Percentiles rank a stretch among this genome's conserved stretches.
Conservation (phyloP, 2,888 invertebrate genomes). For the Lacanobia wlatinum region DNA sequence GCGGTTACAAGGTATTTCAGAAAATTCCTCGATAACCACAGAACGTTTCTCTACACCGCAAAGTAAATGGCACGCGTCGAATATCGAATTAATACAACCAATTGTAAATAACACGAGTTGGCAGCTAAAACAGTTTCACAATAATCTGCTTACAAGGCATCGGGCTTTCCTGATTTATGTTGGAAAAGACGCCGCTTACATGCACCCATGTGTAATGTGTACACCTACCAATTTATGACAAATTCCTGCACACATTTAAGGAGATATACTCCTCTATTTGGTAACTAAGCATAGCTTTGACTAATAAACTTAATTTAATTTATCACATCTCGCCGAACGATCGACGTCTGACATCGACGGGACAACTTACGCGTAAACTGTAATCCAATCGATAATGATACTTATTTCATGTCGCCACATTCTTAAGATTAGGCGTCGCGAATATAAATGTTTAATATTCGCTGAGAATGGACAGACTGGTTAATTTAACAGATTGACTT, state of each 20-base stretch:
- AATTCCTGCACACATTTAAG: conserved; percentile 73
- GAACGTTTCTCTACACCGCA: conserved; percentile 53
- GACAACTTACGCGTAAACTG: conserved; percentile 67
- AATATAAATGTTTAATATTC: conserved; percentile 68
- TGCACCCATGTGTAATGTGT: conserved; percentile 16
- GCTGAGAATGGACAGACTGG: conserved; percentile 56
- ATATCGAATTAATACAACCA: conserved; percentile 61
- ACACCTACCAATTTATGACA: conserved; percentile 65
- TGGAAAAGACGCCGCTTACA: conserved; percentile 41
- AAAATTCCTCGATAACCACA: conserved; percentile 48
- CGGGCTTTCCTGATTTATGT: conserved; percentile 33
- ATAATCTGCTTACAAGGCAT: conserved; percentile 54
- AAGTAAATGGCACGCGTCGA: conserved; percentile 60
- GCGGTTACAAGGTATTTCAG: conserved; percentile 46
- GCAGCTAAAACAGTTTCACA: conserved; percentile 60
- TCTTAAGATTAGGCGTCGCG: conserved; percentile 67
- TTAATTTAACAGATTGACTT: conserved; percentile 40
- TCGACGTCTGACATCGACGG: conserved; percentile 69
- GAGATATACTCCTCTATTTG: conserved; percentile 70
- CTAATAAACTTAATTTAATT: conserved; percentile 68
- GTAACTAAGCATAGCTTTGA: conserved; percentile 60
- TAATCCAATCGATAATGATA: conserved; percentile 68
- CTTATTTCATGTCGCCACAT: conserved; percentile 69
- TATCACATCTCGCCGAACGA: conserved; percentile 65
- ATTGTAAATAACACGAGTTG: conserved; percentile 63